Base-by-base conservation (phyloP, 2,113 vertebrate species). In the Xyliphius kryptos region DNA sequence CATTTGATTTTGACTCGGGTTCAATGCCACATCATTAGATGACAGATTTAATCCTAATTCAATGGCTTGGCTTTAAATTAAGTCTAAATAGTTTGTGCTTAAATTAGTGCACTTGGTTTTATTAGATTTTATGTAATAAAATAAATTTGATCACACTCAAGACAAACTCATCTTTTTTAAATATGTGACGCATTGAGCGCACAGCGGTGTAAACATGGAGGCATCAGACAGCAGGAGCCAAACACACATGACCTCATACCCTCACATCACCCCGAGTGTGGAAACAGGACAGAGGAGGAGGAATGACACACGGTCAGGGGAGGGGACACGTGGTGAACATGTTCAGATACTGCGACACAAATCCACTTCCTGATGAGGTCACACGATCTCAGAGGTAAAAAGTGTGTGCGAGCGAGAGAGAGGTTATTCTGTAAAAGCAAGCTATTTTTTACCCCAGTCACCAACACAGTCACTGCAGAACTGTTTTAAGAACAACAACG, bases 201-300 rank as follows among this genome's bases (percentile, higher is more conserved):
- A 41, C 10, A 1, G 12, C 8, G 15, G 9, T 21, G 20, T 9
- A 2, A 55, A 48, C 6, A 9, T 10, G 6, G 8, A 55, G 3
- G 8, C 21, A 14, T 22, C 17, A 37, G 55, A 62, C 41, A 47
- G 43, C 3, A 40, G 17, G 8, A 21, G 43, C 46, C 22, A 53
- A 67, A 65, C 22, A 56, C 26, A 70, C 56, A 20, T 50, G 52
- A 59, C 21, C 40, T 73, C 64, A 46, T 46, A 46, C 6, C 3
- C n/a, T 13, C 3, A 46, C 12, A 14, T 41, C 10, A 10, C 40
- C 1, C 1, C 40, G 10, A 14, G 10, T 41, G 40, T 41, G 40
- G 3, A 47, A 9, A 14, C 41, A 40, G 1, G 19, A 9, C 6
- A 41, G 63, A 57, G 13, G 21, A 32, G n/a, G 62, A 56, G 32